These are phyloP conservation scores for Spilosoma lubricipeda DNA, from an alignment of 2,888 invertebrate genomes.

Conservation along the genomic window DNA sequence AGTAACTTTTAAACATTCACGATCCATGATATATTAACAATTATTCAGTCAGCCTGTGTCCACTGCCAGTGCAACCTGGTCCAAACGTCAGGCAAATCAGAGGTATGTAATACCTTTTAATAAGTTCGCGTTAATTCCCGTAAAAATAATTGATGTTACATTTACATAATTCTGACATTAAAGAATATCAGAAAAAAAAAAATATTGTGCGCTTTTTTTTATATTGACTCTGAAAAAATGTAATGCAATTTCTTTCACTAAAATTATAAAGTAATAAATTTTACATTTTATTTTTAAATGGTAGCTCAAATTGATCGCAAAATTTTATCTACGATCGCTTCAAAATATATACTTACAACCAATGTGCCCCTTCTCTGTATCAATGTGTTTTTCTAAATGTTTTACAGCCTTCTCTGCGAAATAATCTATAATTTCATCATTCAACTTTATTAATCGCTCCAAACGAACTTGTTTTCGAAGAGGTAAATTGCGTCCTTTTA, in stretches of 20 bases:
- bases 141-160: too few relatives aligned
- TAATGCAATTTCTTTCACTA: not conserved
- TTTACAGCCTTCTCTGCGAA: conserved; percentile 1
- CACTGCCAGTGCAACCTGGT: too few relatives aligned
- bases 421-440: conserved; percentile 12
- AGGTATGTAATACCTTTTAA: too few relatives aligned
- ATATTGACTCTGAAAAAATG: too few relatives aligned
- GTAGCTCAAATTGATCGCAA: not conserved
- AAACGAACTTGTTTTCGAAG: conserved; percentile 13
- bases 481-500: conserved; percentile 9
- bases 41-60: too few relatives aligned
- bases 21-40: too few relatives aligned
- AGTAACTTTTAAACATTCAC: too few relatives aligned
- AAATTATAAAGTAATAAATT: not conserved
- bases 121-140: too few relatives aligned
- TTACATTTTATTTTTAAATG: not conserved
- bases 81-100: too few relatives aligned
- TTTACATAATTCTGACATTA: too few relatives aligned
- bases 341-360: conserved; percentile 4
- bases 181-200: too few relatives aligned
- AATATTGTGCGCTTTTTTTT: too few relatives aligned
- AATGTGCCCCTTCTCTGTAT: not conserved
- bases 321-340: not conserved
- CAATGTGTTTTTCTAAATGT: not conserved
- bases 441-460: conserved; percentile 12